Evolutionary conservation across 2,113 vertebrate genomes (phyloP), one percentile per base, ranked within the genome.

Genomic region (Odobenus rosmarus): DNA sequence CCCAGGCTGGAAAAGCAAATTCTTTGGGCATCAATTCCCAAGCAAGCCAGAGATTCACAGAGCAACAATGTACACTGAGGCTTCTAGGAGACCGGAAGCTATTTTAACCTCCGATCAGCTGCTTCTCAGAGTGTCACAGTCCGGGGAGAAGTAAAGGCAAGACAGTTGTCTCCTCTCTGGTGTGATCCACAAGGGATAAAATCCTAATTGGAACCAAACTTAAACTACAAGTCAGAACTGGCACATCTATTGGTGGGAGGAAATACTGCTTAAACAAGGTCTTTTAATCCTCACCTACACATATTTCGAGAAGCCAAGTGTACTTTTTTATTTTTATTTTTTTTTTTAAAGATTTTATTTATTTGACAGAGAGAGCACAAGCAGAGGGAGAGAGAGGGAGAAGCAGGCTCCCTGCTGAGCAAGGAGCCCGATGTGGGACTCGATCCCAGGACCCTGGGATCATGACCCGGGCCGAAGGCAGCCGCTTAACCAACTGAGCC

Each of bases 91-190:
- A 86, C 81, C 11, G 67, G 82, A 90, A 97, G 93, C 88, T 97
- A 87, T 97, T 97, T 96, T 97, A 97, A 92, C 93, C 82, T 96
- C 81, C 33, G 51, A 81, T 91, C 93, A 95, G 89, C 93, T 96
- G 96, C 62, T 97, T 97, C 92, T 95, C 46, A 0, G 31, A 51
- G 72, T 84, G 79, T 92, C 93, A 96, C 85, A 88, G 51, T 57
- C 67, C 64, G 86, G 84, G 55, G 59, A 84, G 71, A 93, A 88
- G 83, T 59, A 64, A 83, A 93, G 72, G 72, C 51, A 95, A 95
- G 42, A 86, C 23, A 79, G 72, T 4, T 59, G 86, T 95, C 94
- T 93, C 93, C 80, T 96, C 76, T 64, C 69, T 90, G 57, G 97
- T 92, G 96, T 95, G 93, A 97, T 74, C 88, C 76, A 85, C 81